These are phyloP conservation scores for Lepidotrigona ventralis DNA, from an alignment of 1,140 invertebrate species.

Conservation along the genomic window DNA sequence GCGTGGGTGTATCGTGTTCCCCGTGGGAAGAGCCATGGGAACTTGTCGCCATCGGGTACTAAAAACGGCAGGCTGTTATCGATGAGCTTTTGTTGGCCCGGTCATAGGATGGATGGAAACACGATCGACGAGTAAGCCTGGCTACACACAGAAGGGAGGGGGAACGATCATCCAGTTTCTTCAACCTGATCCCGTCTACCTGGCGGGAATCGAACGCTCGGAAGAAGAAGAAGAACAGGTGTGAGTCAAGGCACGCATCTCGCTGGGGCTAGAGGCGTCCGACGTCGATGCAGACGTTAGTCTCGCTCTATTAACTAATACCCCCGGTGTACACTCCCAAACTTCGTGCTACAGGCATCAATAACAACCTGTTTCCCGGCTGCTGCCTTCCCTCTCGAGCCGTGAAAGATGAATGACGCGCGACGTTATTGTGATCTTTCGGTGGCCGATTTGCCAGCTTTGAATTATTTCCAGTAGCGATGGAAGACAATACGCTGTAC, in stretches of 20 bases:
- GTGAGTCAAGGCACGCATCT: conserved; percentile 45
- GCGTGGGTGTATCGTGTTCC: conserved; percentile 50
- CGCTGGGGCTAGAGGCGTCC: not conserved
- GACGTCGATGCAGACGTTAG: conserved; percentile 12
- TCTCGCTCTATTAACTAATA: conserved; percentile 53
- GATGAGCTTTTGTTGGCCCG: conserved; percentile 57
- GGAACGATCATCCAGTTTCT: conserved; percentile 50
- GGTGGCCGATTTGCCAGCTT: not conserved
- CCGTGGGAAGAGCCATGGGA: conserved; percentile 51
- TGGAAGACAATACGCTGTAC: not conserved
- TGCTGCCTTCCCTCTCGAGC: not conserved
- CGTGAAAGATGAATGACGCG: not conserved
- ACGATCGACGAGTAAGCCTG: conserved; percentile 44
- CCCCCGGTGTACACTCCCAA: not conserved
- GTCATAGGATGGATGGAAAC: conserved; percentile 47
- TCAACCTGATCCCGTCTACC: conserved; percentile 53
- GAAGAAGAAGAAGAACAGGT: conserved; percentile 54
- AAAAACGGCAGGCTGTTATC: conserved; percentile 43
- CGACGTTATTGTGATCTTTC: not conserved
- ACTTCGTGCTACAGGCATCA: conserved; percentile 33
- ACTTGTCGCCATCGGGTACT: conserved; percentile 53
- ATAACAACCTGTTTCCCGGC: conserved; percentile 19
- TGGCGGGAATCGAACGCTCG: conserved; percentile 34
- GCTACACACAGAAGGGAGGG: not conserved
- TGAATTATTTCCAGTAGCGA: no score